Evolutionary conservation across 1,140 invertebrate genomes (phyloP), one percentile per base, ranked within the genome.

Genomic region (Aphis craccivora): DNA sequence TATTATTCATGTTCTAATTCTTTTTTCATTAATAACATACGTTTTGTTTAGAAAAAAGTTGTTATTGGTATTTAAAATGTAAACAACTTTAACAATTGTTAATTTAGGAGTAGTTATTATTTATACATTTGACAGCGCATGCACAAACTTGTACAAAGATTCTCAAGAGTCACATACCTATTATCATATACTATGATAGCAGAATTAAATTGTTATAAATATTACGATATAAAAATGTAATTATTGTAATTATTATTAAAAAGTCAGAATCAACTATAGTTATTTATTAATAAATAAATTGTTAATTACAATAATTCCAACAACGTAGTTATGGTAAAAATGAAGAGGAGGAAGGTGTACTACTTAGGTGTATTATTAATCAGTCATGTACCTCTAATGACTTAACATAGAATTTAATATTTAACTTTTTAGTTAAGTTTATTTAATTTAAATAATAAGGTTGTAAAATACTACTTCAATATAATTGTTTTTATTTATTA

Each of bases 341-440:
- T n/a, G 11, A n/a, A 18, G n/a, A 14, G 60, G 30, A 1, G 1
- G 1, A 1, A 2, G 60, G 0, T 3, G 37, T 40, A 40, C 37
- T 3, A 40, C 37, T 40, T 40, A 40, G 37, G 37, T 40, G 37
- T 40, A 40, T 40, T 40, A 40, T 40, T 40, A 40, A 40, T 40
- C 37, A 40, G 1, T 40, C 37, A 40, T 40, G 37, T 40, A 40
- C 37, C 37, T 2, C 37, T 40, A 40, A 40, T 40, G 37, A 40
- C 37, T 40, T 2, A 40, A 40, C 2, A 40, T 40, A 40, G 37
- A 2, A 40, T 40, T 40, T 40, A 40, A 40, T 40, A n/a, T n/a
- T n/a, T n/a, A 40, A 40, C 37, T 40, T 40, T 40, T 40, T 40
- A 40, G 37, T 40, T 40, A 3, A 40, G 3, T 40, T 40, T 3